Evolutionary conservation across 2,888 invertebrate genomes (phyloP).

Genomic region (Aleiodes alternator): DNA sequence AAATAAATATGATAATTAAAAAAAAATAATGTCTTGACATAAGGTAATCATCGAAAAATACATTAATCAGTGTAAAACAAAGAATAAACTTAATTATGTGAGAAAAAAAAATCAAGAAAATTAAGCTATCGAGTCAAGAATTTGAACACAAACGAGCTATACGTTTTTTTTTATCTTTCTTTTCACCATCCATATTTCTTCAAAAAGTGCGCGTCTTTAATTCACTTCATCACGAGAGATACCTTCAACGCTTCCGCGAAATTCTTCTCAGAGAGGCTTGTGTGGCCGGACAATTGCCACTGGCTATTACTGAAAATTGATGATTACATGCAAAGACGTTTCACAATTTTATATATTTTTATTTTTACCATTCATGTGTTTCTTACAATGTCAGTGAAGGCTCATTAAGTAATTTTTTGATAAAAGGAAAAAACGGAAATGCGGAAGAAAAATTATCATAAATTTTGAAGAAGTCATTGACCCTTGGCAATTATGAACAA

Average conservation of each 20-base stretch:
- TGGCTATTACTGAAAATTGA: slow-evolving; percentile 33
- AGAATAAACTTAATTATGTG: not conserved
- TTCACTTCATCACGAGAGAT: slow-evolving; percentile 34
- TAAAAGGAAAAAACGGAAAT: not conserved
- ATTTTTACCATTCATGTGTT: slow-evolving; percentile 27
- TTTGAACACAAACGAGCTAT: slow-evolving; percentile 6
- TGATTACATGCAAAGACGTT: slow-evolving; percentile 30
- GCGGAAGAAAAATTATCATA: not conserved
- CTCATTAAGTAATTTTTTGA: slow-evolving; percentile 15
- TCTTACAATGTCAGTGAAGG: slow-evolving; percentile 22
- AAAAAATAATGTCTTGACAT: too few species aligned
- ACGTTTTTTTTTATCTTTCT: slow-evolving; percentile 4
- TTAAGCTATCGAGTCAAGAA: slow-evolving; percentile 6
- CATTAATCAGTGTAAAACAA: slow-evolving; percentile 6
- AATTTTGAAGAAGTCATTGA: slow-evolving; percentile 13
- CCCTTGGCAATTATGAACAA: not conserved
- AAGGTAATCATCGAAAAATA: too few species aligned
- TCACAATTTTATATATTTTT: slow-evolving; percentile 16
- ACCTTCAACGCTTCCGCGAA: slow-evolving; percentile 32
- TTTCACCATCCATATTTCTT: slow-evolving; percentile 9
- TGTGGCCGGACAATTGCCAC: slow-evolving; percentile 34
- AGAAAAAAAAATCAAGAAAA: slow-evolving; percentile 1
- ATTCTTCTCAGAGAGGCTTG: slow-evolving; percentile 15
- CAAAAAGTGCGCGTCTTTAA: slow-evolving; percentile 17
- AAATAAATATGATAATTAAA: too few species aligned